Percentiles rank a stretch among this genome's conserved stretches.
phyloP scores from a whole-genome alignment of 2,797 vertebrate genomes.

The Notamacropus eugenii region DNA sequence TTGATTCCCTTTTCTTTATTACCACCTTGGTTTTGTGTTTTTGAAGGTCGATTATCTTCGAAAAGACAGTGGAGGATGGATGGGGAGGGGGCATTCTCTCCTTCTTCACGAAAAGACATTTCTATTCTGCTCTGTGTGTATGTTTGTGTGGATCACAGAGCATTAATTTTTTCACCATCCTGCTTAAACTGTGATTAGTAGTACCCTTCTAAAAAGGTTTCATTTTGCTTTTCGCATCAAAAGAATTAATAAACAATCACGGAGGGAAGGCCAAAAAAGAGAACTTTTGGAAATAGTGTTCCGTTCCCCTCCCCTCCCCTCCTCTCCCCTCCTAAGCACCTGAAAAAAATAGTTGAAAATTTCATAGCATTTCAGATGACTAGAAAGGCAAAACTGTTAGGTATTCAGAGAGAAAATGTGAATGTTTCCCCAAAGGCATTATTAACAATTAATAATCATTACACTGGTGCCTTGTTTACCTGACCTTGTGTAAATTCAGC shows the following conservation, averaged over 20 bases:
- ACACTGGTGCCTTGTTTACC: constrained; percentile 90
- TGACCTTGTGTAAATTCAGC: constrained; percentile 90
- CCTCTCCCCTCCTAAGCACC: neutral
- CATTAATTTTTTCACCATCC: constrained; percentile 51
- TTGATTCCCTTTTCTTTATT: constrained; percentile 76
- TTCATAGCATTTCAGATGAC: constrained; percentile 77
- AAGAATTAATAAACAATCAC: constrained; percentile 79
- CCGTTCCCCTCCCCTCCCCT: neutral
- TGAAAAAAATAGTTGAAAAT: constrained; percentile 63
- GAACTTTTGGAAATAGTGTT: constrained; percentile 2
- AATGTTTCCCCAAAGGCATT: constrained; percentile 89
- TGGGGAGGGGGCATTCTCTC: constrained; percentile 45
- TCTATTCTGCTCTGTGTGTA: constrained; percentile 58
- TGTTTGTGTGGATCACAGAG: constrained; percentile 13
- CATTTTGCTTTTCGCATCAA: constrained; percentile 65
- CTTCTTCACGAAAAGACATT: constrained; percentile 73
- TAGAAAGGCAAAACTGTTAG: constrained; percentile 82
- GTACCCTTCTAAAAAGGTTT: constrained; percentile 66
- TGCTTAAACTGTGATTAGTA: constrained; percentile 66
- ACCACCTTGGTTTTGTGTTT: constrained; percentile 77
- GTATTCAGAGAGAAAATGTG: constrained; percentile 85
- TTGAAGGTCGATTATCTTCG: constrained; percentile 71
- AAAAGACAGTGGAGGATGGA: constrained; percentile 62
- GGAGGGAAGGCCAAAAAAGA: constrained; percentile 63
- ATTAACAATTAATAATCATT: constrained; percentile 93